phyloP scores from a whole-genome alignment of 2,888 invertebrate species.

The Polydesmus complanatus region DNA sequence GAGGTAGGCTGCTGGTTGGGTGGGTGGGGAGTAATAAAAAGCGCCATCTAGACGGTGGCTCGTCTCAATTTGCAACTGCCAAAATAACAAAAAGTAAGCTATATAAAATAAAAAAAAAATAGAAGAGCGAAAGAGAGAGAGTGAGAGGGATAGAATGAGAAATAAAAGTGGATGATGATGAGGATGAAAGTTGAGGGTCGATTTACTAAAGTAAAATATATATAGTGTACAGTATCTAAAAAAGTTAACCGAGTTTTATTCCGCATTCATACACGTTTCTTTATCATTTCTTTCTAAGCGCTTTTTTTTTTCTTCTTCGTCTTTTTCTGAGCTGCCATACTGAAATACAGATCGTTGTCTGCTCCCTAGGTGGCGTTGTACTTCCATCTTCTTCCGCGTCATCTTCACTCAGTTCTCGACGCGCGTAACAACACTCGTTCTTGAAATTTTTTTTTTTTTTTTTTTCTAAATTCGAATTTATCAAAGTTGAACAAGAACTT shows the following conservation, averaged over 20 bases:
- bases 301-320: background rate
- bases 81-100: background rate
- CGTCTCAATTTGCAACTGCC: slow-evolving; percentile 10
- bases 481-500: too few species aligned
- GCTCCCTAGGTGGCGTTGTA: background rate
- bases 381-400: background rate
- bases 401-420: too few species aligned
- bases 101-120: background rate
- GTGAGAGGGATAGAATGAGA: background rate
- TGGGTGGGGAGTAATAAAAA: background rate
- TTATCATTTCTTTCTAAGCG: background rate
- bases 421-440: too few species aligned
- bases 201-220: slow-evolving; percentile 9
- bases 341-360: too few species aligned
- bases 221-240: background rate
- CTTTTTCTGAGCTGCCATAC: background rate
- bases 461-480: too few species aligned
- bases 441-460: too few species aligned
- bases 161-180: background rate
- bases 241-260: background rate
- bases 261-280: background rate
- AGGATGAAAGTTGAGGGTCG: background rate
- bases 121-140: background rate
- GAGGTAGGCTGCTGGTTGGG: background rate
- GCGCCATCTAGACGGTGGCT: slow-evolving; percentile 1